Conservation (phyloP, 2,888 invertebrate genomes). For the Caenorhabditis parvicauda region DNA sequence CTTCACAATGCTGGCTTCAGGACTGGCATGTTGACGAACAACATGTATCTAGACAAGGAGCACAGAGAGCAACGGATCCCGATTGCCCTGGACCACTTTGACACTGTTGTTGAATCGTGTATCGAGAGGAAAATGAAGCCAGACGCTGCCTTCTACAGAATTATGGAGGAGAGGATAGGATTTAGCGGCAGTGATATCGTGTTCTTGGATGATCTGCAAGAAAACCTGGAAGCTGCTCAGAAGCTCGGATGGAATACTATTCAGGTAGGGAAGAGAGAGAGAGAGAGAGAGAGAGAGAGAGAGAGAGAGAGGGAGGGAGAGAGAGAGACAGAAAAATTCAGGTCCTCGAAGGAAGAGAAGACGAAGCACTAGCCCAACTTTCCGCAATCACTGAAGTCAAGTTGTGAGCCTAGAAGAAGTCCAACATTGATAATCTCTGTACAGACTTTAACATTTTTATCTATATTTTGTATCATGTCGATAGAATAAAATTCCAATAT, state of each 20-base stretch:
- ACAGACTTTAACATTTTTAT: too few relatives aligned
- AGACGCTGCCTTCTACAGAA: slow-evolving; percentile 33
- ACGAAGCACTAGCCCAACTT: too few relatives aligned
- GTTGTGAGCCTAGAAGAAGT: too few relatives aligned
- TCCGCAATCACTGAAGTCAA: too few relatives aligned
- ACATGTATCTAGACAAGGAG: slow-evolving; percentile 38
- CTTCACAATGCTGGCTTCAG: slow-evolving; percentile 36
- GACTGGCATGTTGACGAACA: slow-evolving; percentile 47
- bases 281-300: too few relatives aligned
- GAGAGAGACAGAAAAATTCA: too few relatives aligned
- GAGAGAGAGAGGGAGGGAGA: too few relatives aligned
- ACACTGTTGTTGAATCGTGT: slow-evolving; percentile 48
- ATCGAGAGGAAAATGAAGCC: slow-evolving; percentile 42
- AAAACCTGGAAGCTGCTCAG: slow-evolving; percentile 43
- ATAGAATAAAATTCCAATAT: too few relatives aligned
- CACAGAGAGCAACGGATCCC: slow-evolving; percentile 24
- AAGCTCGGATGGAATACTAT: slow-evolving; percentile 42
- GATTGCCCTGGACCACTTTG: slow-evolving; percentile 34
- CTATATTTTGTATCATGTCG: too few relatives aligned
- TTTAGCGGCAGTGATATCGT: slow-evolving; percentile 34
- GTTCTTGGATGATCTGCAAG: slow-evolving; percentile 43
- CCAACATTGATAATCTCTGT: too few relatives aligned
- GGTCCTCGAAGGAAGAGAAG: too few relatives aligned
- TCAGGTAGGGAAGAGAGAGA: too few relatives aligned
- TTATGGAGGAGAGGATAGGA: slow-evolving; percentile 22